Percentiles rank a stretch among this genome's conserved stretches.
Evolutionary conservation across 2,113 vertebrate genomes (phyloP).

Genomic region (Tachuris rubrigastra): DNA sequence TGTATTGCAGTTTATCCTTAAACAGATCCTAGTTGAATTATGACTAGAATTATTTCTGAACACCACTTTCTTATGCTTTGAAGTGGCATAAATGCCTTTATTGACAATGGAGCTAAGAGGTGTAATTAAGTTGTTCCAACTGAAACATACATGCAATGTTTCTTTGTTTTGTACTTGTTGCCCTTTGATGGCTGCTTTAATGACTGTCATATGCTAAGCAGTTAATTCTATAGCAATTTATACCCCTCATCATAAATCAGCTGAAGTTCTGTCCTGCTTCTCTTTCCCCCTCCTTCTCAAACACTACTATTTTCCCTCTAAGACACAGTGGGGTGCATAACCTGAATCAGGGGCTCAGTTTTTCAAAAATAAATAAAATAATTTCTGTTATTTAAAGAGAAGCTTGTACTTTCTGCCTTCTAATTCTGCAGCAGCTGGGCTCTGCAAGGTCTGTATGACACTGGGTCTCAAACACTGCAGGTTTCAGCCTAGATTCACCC

Average conservation of each 20-base stretch:
- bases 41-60: neutral
- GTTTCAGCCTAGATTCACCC: neutral
- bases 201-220: neutral
- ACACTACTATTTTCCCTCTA: neutral
- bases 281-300: neutral
- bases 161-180: neutral
- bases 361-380: neutral
- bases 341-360: neutral
- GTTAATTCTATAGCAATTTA: conserved; percentile 2
- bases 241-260: neutral
- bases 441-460: neutral
- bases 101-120: neutral
- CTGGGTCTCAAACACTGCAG: neutral
- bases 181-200: conserved; percentile 12
- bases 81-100: neutral
- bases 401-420: neutral
- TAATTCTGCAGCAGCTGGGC: neutral
- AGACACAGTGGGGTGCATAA: neutral
- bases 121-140: neutral
- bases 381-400: neutral
- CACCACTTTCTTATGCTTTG: neutral
- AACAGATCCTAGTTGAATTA: neutral
- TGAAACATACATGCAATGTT: neutral
- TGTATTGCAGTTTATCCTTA: neutral
- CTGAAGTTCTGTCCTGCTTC: neutral